phyloP scores from a whole-genome alignment of 2,113 vertebrate genomes.

The Nibea albiflora region DNA sequence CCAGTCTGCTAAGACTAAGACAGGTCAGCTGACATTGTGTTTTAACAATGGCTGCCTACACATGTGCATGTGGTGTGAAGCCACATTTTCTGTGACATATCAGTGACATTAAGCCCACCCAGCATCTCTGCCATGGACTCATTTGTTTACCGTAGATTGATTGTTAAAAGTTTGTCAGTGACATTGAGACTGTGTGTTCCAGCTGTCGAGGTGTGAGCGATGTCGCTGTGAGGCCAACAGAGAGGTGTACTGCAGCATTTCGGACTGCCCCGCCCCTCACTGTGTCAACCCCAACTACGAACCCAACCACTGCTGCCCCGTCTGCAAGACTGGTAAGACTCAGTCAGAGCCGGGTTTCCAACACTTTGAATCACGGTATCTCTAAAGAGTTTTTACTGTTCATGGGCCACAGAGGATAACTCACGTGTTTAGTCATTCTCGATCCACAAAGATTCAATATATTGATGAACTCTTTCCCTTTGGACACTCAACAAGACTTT shows the following conservation, averaged over 20 bases:
- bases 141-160: not conserved
- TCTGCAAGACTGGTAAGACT: conserved; percentile 83
- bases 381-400: too few species aligned
- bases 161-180: not conserved
- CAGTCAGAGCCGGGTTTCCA: not conserved
- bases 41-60: not conserved
- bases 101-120: not conserved
- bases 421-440: not conserved
- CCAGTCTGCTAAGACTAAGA: not conserved
- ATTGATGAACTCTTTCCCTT: not conserved
- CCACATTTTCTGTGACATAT: not conserved
- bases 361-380: not conserved
- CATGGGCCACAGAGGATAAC: not conserved
- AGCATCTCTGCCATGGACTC: not conserved
- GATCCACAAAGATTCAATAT: too few species aligned
- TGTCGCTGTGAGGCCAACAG: conserved; percentile 85
- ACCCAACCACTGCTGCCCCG: conserved; percentile 85
- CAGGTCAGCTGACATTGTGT: not conserved
- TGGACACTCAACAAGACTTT: not conserved
- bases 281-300: conserved; percentile 85
- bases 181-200: conserved; percentile 35
- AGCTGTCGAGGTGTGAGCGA: conserved; percentile 84
- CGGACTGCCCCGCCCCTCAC: conserved; percentile 82
- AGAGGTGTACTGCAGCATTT: conserved; percentile 85
- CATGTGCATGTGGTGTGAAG: not conserved